Evolutionary conservation across 1,140 invertebrate genomes (phyloP), one percentile per base, ranked within the genome.

Genomic region (Monochamus saltuarius): DNA sequence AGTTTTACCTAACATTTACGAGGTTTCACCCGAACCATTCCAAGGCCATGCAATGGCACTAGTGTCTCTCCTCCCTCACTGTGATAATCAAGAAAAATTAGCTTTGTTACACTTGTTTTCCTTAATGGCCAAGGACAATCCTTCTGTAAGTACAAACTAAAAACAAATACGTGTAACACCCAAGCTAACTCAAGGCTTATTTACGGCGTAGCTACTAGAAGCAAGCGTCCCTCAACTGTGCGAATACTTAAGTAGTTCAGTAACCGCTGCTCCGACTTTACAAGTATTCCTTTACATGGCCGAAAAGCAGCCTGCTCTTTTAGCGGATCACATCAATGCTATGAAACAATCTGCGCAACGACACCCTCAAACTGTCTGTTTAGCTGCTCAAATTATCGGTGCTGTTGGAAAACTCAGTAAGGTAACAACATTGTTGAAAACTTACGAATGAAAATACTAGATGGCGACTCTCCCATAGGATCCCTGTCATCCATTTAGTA

Each of bases 1-100:
- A 49, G 91, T 96, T 16, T 80, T 96, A 43, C 91, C 91, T 0
- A 91, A 94, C 77, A 86, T 96, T 17, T 96, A 95, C 78, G 85
- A 88, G 68, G 88, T 94, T 7, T 92, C 91, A 56, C 87, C 87
- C 13, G 89, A 93, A 69, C 87, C 90, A 1, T 84, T 96, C 39
- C 86, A 92, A 61, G 90, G 91, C 4, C 89, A 94, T 79, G 85
- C 91, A 2, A 87, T 90, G 74, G 87, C 89, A 16, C 78, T 97
- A 19, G 88, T 94, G 0, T 87, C 88, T 0, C 78, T 96, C 13
- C 77, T 96, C 29, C 87, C 89, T 1, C 85, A 87, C 65, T 92
- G 91, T 76, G 91, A 94, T 73, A 83, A 85, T 45, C 83, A 88
- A 61, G 94, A 96, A 77, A 91, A 91, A 77, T 82, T 89, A 62